Evolutionary conservation across 2,888 invertebrate species (phyloP).

Genomic region (Apoderus coryli): DNA sequence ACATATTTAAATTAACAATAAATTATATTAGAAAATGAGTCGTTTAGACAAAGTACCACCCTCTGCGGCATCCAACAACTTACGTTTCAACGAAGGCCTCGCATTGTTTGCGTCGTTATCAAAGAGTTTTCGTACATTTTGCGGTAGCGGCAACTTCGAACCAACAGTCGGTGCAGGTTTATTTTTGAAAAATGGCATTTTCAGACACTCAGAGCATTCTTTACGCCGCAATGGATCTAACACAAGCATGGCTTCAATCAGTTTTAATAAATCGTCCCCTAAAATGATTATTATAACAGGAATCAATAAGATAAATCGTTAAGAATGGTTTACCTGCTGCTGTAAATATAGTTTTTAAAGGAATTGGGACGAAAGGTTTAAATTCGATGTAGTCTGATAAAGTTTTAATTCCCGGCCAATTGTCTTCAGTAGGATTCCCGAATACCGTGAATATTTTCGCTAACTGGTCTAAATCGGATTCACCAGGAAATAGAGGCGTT

Average conservation of each 20-base stretch:
- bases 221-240: constrained; percentile 73
- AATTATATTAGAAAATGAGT: constrained; percentile 54
- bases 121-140: constrained; percentile 40
- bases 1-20: too few relatives aligned
- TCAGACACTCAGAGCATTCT: constrained; percentile 68
- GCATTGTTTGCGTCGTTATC: too few relatives aligned
- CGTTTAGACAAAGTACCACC: constrained; percentile 53
- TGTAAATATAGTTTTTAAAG: constrained; percentile 83
- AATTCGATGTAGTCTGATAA: constrained; percentile 89
- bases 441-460: constrained; percentile 89
- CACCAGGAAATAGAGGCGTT: constrained; percentile 89
- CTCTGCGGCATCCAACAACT: constrained; percentile 55
- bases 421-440: constrained; percentile 84
- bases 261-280: constrained; percentile 75
- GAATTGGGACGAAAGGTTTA: constrained; percentile 71
- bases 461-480: constrained; percentile 92
- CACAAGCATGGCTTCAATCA: constrained; percentile 62
- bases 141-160: constrained; percentile 67
- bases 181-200: constrained; percentile 83
- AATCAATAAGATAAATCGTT: too few relatives aligned
- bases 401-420: constrained; percentile 73
- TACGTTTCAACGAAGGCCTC: constrained; percentile 62
- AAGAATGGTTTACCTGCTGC: too few relatives aligned
- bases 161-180: constrained; percentile 80
- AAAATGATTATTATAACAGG: too few relatives aligned